Evolutionary conservation across 2,888 invertebrate genomes (phyloP), one percentile per base, ranked within the genome.

Genomic region (Himalopsyche japonica): DNA sequence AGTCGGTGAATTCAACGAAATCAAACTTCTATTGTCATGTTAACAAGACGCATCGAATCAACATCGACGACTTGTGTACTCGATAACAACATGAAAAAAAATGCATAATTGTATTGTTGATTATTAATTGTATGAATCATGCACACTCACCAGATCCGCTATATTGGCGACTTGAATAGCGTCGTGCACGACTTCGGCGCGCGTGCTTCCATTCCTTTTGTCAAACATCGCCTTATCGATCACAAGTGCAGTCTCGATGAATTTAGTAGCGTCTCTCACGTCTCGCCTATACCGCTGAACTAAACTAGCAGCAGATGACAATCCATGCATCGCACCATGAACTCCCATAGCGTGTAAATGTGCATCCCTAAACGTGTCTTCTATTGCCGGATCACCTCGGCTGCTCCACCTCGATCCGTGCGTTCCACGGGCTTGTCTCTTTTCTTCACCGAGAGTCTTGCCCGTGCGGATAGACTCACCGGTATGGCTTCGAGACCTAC

Each of bases 221-320:
- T 97, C 97, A 90, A 98, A 98, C 98, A 99, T 98, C 78, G 97
- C 96, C 91, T 98, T 97, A 93, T 99, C 99, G 88, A 98, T 96
- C 88, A 99, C 96, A 88, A 99, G 94, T 81, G 98, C 99, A 84
- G 98, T 96, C 92, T 99, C 98, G 88, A 99, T 96, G 93, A 97
- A 98, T 92, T 98, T 98, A 87, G 97, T 97, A 87, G 96, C 96
- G 90, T 97, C 97, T 80, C 97, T 94, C 87, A 98, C 97, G 92
- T 98, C 98, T 86, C 98, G 93, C 89, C 92, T 92, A 87, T 91
- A 92, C 88, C 93, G 47, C 18, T 30, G 76, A 76, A 34, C 32
- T 10, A 32, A 34, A n/a, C 30, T 76, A 32, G 76, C 89, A 86
- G 91, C 89, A 92, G 91, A 91, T 91, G 91, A 91, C 20, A 37